These are phyloP conservation scores for Macrosiphum euphorbiae DNA, from an alignment of 2,888 invertebrate genomes.

Conservation along the genomic window DNA sequence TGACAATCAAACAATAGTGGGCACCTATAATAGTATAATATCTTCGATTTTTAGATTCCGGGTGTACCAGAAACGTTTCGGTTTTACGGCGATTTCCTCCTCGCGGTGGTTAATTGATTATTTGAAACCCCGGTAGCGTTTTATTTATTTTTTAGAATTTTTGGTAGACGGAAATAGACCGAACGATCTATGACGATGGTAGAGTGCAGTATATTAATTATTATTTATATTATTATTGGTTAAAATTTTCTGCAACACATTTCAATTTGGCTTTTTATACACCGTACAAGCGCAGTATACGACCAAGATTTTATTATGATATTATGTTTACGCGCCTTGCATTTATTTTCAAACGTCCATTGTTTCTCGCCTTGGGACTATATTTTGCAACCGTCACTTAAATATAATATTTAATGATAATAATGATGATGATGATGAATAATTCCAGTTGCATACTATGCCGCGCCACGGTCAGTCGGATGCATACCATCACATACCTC, in stretches of 20 bases:
- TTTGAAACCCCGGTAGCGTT: not conserved
- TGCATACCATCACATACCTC: conserved; percentile 55
- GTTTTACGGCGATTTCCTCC: not conserved
- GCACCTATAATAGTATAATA: not conserved
- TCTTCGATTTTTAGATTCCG: not conserved
- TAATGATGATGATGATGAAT: conserved; percentile 34
- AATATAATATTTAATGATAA: not conserved
- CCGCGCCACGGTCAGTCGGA: conserved; percentile 15
- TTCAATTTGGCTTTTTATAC: not conserved
- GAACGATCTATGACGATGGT: not conserved
- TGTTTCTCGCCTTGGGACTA: conserved; percentile 21
- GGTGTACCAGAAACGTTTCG: not conserved
- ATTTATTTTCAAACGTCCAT: conserved; percentile 42
- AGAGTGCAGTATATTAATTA: not conserved
- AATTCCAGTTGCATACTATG: conserved; percentile 47
- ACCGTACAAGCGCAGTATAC: not conserved
- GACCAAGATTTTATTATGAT: conserved; percentile 23
- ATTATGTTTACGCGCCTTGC: conserved; percentile 21
- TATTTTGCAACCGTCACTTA: conserved; percentile 31
- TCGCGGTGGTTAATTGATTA: not conserved
- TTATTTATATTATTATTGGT: not conserved
- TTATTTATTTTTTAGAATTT: not conserved
- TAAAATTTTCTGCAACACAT: not conserved
- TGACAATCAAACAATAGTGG: not conserved
- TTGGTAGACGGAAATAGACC: not conserved